These are phyloP conservation scores for Dendrocopos noguchii DNA, from an alignment of 2,113 vertebrate genomes.

Conservation along the genomic window DNA sequence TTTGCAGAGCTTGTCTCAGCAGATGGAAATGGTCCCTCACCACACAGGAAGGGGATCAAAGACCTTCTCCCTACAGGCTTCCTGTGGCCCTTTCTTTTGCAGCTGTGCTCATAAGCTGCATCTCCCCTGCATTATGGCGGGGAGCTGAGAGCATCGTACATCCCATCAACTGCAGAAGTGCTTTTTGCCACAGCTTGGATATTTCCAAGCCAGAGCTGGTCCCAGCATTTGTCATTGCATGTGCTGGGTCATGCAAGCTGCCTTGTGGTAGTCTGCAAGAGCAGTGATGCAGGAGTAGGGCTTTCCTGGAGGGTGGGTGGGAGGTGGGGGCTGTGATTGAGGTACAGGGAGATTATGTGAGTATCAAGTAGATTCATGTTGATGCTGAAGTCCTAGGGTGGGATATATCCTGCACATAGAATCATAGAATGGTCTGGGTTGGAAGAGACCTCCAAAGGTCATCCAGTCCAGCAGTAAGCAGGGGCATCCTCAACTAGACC, in stretches of 20 bases:
- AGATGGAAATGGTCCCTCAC: neutral
- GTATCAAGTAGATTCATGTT: accelerated
- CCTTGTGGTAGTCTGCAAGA: neutral
- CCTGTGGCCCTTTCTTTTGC: neutral
- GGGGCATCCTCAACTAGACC: too few relatives aligned
- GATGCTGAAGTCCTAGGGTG: neutral
- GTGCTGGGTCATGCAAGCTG: accelerated
- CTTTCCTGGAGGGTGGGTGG: neutral
- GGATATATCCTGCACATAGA: neutral
- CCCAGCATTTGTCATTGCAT: accelerated
- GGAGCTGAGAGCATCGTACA: accelerated
- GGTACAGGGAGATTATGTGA: neutral
- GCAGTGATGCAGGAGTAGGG: neutral
- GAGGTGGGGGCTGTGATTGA: accelerated
- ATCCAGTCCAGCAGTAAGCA: too few relatives aligned
- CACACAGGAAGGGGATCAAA: accelerated
- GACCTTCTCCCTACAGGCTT: neutral
- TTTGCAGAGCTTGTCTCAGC: neutral
- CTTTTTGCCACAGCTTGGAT: neutral
- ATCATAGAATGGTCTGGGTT: too few relatives aligned
- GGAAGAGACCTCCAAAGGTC: too few relatives aligned
- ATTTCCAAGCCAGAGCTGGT: neutral
- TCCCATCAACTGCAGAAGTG: neutral
- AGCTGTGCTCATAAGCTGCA: neutral
- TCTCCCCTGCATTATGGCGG: neutral